A percentile compares a stretch with the other conserved stretches of the same genome.
Conservation (phyloP, 1,140 invertebrate genomes). For the Aphelenchoides besseyi region DNA sequence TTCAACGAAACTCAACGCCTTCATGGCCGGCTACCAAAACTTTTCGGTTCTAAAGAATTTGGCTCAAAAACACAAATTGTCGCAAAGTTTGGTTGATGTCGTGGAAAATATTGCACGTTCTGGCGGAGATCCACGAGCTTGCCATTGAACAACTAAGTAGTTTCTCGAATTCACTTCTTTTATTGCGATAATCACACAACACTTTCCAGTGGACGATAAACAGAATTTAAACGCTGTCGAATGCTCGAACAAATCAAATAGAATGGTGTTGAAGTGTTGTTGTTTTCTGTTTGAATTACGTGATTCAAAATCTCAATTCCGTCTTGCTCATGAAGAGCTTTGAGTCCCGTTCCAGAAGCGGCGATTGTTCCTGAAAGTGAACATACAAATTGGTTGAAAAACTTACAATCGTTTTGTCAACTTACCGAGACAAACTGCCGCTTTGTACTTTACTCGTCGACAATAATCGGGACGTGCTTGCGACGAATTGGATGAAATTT, state of each 20-base stretch:
- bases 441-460: slow-evolving; percentile 47
- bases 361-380: slow-evolving; percentile 49
- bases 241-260: background rate
- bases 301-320: background rate
- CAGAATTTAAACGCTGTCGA: background rate
- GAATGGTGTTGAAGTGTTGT: background rate
- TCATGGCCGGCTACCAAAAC: slow-evolving; percentile 42
- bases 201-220: background rate
- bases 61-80: slow-evolving; percentile 44
- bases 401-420: too few relatives aligned
- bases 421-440: slow-evolving; percentile 50
- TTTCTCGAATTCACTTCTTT: slow-evolving; percentile 8
- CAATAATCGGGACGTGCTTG: slow-evolving; percentile 38
- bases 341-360: slow-evolving; percentile 36
- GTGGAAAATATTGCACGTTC: slow-evolving; percentile 51
- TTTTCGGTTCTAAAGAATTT: slow-evolving; percentile 52
- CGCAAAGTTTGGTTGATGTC: slow-evolving; percentile 33
- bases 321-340: slow-evolving; percentile 42
- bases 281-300: background rate
- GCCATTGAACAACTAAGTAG: slow-evolving; percentile 37
- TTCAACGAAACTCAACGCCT: slow-evolving; percentile 57
- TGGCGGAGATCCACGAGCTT: slow-evolving; percentile 56
- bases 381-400: too few relatives aligned
- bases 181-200: slow-evolving; percentile 19
- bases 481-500: slow-evolving; percentile 26